Percentiles rank a stretch among this genome's conserved stretches.
phyloP scores from a whole-genome alignment of 1,140 invertebrate species.

The Dryas iulia region DNA sequence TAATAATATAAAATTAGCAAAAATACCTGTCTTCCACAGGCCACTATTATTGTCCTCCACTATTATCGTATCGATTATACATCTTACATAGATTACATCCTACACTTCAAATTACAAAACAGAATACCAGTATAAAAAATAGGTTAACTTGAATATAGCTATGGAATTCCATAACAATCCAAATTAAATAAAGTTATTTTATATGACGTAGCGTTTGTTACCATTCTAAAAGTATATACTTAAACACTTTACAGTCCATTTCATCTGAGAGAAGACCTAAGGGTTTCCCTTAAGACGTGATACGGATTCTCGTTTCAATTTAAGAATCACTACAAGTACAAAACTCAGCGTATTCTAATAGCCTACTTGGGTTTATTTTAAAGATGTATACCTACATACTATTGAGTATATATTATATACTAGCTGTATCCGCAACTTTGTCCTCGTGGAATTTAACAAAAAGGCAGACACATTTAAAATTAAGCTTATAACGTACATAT shows the following conservation, averaged over 20 bases:
- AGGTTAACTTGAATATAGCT: neutral
- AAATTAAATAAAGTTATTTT: neutral
- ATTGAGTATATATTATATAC: neutral
- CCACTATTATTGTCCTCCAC: too few relatives aligned
- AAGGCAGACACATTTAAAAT: too few relatives aligned
- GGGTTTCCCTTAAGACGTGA: conserved; percentile 6
- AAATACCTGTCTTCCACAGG: neutral
- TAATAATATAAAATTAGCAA: neutral
- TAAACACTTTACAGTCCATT: neutral
- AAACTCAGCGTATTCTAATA: neutral
- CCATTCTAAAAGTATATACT: neutral
- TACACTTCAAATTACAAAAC: too few relatives aligned
- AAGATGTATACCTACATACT: neutral
- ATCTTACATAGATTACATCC: too few relatives aligned
- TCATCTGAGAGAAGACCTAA: neutral
- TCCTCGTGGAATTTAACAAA: too few relatives aligned
- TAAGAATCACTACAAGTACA: conserved; percentile 12
- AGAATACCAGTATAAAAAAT: too few relatives aligned
- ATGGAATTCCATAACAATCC: neutral
- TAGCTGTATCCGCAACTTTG: too few relatives aligned
- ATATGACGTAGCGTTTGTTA: neutral
- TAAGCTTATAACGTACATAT: too few relatives aligned
- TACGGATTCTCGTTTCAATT: conserved; percentile 22
- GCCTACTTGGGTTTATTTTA: neutral
- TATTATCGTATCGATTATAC: too few relatives aligned